Base-by-base conservation (phyloP, 1,140 invertebrate species). In the Zaprionus africanus region DNA sequence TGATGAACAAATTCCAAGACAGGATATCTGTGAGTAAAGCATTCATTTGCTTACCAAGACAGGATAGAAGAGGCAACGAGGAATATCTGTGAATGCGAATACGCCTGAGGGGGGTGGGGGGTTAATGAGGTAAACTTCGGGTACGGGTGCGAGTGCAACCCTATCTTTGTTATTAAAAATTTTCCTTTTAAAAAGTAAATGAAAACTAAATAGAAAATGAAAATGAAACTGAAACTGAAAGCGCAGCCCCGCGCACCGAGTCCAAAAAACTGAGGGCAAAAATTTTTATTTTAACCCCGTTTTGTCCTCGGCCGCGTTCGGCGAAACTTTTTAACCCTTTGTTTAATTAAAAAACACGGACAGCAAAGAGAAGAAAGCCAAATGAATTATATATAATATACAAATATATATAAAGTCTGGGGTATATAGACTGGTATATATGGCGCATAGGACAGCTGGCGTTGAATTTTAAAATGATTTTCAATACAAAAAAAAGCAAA, bases 321-420 rank as follows among this genome's bases (percentile, higher is more conserved):
- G 70, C 46, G 62, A 87, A 88, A 88, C 75, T 90, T 90, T 88
- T 90, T 88, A 88, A 88, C 84, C 84, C 84, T 88, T 88, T 88
- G 84, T 88, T 88, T 88, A 88, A 88, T 88, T 88, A 88, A 88
- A 88, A 88, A 88, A 90, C 61, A 84, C 54, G 51, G 49, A 61
- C 61, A 60, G 57, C 59, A 81, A 69, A 76, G 63, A 76, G 60
- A 38, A 19, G 69, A 67, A 81, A 76, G 63, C 24, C 56, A 61
- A 64, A 54, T 54, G 61, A 85, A 62, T 70, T 64, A 71, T 65
- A 66, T 31, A 65, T 58, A 66, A 73, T 56, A 49, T 56, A 57
- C 12, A 24, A 43, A 73, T 46, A 56, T 61, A 57, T 7, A 51
- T 15, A 13, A 54, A 73, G 60, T 60, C 26, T 24, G 17, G 34